Percentiles rank a stretch among this genome's conserved stretches.
Evolutionary conservation across 2,113 vertebrate genomes (phyloP).

Genomic region (pig (Sus scrofa)): DNA sequence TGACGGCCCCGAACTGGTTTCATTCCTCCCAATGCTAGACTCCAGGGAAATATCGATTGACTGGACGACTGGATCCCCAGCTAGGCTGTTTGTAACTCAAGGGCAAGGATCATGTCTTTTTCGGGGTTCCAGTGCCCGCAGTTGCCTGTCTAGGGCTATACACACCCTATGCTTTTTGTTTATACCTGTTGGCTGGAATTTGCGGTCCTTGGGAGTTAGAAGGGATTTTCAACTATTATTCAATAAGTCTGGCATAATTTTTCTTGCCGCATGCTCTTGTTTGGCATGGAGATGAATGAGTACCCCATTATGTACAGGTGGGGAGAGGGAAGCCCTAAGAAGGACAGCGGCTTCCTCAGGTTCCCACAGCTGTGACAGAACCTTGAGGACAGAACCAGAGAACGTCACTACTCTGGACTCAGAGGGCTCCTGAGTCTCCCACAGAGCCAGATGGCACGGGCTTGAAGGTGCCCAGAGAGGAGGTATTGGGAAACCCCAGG

Average conservation of each 20-base stretch:
- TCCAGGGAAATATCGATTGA: neutral
- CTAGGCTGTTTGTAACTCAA: neutral
- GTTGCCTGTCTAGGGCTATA: neutral
- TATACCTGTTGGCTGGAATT: neutral
- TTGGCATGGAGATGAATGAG: neutral
- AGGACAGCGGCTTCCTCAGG: neutral
- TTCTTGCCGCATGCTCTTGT: neutral
- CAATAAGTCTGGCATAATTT: neutral
- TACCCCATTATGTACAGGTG: neutral
- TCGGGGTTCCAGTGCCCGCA: neutral
- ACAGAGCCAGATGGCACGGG: neutral
- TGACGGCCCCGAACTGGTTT: neutral
- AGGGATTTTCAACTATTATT: neutral
- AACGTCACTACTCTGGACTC: neutral
- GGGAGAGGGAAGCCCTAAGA: neutral
- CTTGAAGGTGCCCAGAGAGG: neutral
- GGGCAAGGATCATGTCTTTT: neutral
- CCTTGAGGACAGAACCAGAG: neutral
- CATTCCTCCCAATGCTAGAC: neutral
- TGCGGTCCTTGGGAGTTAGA: neutral
- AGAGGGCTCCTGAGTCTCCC: neutral
- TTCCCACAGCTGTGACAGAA: neutral
- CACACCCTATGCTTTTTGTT: neutral
- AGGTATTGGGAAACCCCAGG: neutral
- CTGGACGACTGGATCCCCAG: neutral